phyloP scores from a whole-genome alignment of 2,888 invertebrate species.

The Arenicola marina region DNA sequence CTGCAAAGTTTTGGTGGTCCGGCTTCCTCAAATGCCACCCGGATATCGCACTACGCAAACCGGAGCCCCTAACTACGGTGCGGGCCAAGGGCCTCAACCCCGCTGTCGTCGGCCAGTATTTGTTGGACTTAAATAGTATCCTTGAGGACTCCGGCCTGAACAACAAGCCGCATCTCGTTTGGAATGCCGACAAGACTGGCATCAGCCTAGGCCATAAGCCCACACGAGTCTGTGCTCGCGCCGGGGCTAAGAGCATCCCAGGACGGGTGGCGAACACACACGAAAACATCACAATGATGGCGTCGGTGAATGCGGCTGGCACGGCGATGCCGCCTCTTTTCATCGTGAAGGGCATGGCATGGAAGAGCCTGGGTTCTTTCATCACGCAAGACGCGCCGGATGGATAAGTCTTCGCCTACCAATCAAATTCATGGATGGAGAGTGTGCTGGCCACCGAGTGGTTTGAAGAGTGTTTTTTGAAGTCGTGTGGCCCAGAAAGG shows the following conservation, averaged over 20 bases:
- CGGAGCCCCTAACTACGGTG: neutral
- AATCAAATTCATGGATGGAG: too few relatives aligned
- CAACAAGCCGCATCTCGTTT: neutral
- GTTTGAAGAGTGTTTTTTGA: conserved; percentile 34
- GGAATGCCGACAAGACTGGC: conserved; percentile 3
- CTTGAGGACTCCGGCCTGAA: neutral
- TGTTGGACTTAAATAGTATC: neutral
- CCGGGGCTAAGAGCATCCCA: neutral
- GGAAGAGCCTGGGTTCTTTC: neutral
- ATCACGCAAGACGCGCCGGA: conserved; percentile 6
- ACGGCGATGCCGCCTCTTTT: neutral
- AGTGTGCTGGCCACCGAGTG: conserved; percentile 34
- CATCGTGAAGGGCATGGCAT: neutral
- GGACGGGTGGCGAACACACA: neutral
- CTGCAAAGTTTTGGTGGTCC: conserved; percentile 3
- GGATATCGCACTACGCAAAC: neutral
- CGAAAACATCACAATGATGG: neutral
- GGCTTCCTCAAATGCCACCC: conserved; percentile 2
- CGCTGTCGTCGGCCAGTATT: neutral
- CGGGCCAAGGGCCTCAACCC: neutral
- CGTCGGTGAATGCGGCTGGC: conserved; percentile 3
- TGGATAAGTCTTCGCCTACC: too few relatives aligned
- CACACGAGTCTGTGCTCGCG: neutral
- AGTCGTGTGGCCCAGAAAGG: conserved; percentile 33
- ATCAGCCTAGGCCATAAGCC: neutral